Base-by-base conservation (phyloP, 2,797 vertebrate genomes). In the Cossypha niveicapilla region DNA sequence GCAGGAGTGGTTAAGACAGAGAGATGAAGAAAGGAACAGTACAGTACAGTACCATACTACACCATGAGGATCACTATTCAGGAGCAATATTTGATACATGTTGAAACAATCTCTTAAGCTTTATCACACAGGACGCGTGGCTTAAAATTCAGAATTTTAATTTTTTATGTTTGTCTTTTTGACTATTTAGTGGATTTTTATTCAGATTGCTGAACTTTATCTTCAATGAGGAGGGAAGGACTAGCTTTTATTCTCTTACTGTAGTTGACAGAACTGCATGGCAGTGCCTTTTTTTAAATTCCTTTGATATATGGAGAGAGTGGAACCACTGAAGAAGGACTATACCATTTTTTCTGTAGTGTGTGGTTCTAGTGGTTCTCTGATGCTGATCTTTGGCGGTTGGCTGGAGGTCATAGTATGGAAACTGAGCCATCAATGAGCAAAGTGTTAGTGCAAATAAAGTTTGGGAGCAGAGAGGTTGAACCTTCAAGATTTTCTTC, bases 41-140 rank as follows among this genome's bases (percentile, higher is more conserved):
- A 8, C 6, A 16, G 5, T 12, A 18, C 6, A 5, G 5, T 28
- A 37, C n/a, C 1, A 2, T 17, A 11, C 9, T 8, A 5, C 13
- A 62, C 24, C 6, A 18, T 24, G 13, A 27, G 15, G 6, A 25
- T 35, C 13, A 42, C 5, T 50, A 21, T 77, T 48, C 45, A 60
- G 34, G 48, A 32, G 5, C n/a, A 83, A 7, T 15, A 11, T 32
- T 27, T 63, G 37, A 57, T 18, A 24, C 7, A 32, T 4, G 11
- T 39, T 67, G 28, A n/a, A 90, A 39, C 13, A 71, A 5, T 13
- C 27, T 66, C 16, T 76, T 67, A 27, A 63, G 11, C 8, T 78
- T 65, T 85, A 50, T 66, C 11, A 72, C 21, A 48, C 8, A 11
- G n/a, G 24, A 41, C 3, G 30, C 0, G 0, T 2, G 3, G 21